Percentiles rank a stretch among this genome's conserved stretches.
phyloP scores from a whole-genome alignment of 2,888 invertebrate genomes.

The Tiphia femorata region DNA sequence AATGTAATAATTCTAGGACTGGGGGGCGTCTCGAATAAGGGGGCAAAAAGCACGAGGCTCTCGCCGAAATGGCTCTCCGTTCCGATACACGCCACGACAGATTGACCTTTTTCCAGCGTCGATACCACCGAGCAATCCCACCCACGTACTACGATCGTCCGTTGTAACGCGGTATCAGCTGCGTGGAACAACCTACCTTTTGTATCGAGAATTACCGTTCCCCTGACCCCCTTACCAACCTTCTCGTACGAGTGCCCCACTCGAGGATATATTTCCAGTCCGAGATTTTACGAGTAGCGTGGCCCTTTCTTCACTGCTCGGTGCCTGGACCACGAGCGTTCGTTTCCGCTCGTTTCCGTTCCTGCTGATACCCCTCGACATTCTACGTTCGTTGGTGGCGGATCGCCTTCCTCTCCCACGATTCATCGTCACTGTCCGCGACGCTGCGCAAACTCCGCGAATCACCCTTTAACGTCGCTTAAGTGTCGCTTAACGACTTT shows the following conservation, averaged over 20 bases:
- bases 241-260: too few species aligned
- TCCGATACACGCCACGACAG: slow-evolving; percentile 10
- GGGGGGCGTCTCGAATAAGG: background rate
- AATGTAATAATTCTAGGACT: background rate
- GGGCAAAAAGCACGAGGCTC: background rate
- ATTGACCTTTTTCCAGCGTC: background rate
- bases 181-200: slow-evolving; percentile 14
- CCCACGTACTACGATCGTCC: background rate
- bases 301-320: slow-evolving; percentile 11
- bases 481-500: slow-evolving; percentile 48
- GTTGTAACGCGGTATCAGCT: slow-evolving; percentile 13
- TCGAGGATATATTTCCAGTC: slow-evolving; percentile 16
- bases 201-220: slow-evolving; percentile 18
- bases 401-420: slow-evolving; percentile 21
- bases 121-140: background rate
- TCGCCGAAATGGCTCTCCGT: slow-evolving; percentile 17
- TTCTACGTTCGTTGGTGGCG: too few species aligned
- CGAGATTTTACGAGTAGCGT: slow-evolving; percentile 27
- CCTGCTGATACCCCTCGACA: too few species aligned
- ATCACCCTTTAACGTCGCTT: slow-evolving; percentile 39
- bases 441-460: slow-evolving; percentile 6
- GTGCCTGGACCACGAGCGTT: slow-evolving; percentile 9
- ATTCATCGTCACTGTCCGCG: slow-evolving; percentile 28
- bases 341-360: background rate
- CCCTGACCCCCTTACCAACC: slow-evolving; percentile 4